Conservation (phyloP, 2,797 vertebrate species). For the Kryptolebias ocellatus region DNA sequence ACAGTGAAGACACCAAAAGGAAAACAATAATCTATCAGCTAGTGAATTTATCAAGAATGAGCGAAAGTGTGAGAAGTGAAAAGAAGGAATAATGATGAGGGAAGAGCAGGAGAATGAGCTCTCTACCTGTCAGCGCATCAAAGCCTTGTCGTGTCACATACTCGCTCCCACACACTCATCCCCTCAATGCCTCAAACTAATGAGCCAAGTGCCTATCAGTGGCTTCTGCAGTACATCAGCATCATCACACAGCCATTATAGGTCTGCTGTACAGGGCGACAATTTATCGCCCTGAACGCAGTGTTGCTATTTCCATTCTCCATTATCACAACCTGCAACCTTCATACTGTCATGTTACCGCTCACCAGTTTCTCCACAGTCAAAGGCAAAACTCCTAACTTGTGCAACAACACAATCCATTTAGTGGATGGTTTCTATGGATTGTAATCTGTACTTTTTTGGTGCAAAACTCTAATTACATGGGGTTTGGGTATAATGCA, state of each 20-base stretch:
- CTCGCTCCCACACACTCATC: constrained; percentile 68
- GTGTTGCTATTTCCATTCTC: constrained; percentile 46
- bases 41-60: constrained; percentile 58
- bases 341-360: constrained; percentile 45
- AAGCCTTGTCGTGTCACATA: constrained; percentile 68
- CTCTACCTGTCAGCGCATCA: constrained; percentile 75
- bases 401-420: neutral
- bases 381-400: constrained; percentile 23
- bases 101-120: constrained; percentile 66
- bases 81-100: constrained; percentile 55
- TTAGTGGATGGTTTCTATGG: constrained; percentile 18
- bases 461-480: neutral
- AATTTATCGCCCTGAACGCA: constrained; percentile 45
- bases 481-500: too few relatives aligned
- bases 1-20: constrained; percentile 35
- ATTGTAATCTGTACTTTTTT: neutral
- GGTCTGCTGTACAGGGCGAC: constrained; percentile 36
- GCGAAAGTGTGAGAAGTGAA: constrained; percentile 47
- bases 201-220: constrained; percentile 75
- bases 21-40: constrained; percentile 59
- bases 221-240: constrained; percentile 36
- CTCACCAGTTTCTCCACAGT: constrained; percentile 26
- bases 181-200: constrained; percentile 72
- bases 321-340: constrained; percentile 46
- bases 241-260: constrained; percentile 52